Percentiles rank a stretch among this genome's conserved stretches.
Evolutionary conservation across 2,113 vertebrate genomes (phyloP).

Genomic region (Capreolus pygargus): DNA sequence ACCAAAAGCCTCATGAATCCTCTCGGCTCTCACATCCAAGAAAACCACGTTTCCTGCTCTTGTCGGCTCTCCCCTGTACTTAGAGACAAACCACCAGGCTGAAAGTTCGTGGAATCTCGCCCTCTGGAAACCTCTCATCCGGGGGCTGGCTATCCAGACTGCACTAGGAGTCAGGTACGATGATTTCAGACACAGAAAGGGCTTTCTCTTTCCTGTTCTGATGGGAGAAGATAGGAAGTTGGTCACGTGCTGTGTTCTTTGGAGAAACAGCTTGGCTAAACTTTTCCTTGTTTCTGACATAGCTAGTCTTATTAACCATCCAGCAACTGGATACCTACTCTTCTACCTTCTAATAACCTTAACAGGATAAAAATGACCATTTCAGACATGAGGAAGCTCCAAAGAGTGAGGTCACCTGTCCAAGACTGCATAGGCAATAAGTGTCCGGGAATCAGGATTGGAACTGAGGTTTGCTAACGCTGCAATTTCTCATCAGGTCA

Average conservation of each 20-base stretch:
- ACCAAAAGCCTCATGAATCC: neutral
- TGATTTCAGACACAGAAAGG: neutral
- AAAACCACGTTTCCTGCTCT: neutral
- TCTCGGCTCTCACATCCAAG: neutral
- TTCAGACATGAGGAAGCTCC: neutral
- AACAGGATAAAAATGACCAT: neutral
- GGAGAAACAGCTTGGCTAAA: neutral
- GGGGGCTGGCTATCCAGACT: neutral
- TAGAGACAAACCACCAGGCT: neutral
- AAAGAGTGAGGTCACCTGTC: neutral
- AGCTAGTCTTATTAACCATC: neutral
- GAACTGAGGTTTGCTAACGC: neutral
- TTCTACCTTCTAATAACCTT: neutral
- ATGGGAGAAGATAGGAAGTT: neutral
- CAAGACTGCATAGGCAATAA: neutral
- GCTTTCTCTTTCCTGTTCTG: neutral
- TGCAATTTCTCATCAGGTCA: neutral
- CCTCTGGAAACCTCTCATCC: neutral
- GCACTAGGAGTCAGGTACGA: neutral
- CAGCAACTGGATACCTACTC: neutral
- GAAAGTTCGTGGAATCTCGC: neutral
- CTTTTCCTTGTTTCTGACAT: neutral
- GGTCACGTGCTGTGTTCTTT: neutral
- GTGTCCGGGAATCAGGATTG: neutral
- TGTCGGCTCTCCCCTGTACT: neutral